Evolutionary conservation across 2,797 vertebrate species (phyloP), one percentile per base, ranked within the genome.

Genomic region (Eulemur albifrons): DNA sequence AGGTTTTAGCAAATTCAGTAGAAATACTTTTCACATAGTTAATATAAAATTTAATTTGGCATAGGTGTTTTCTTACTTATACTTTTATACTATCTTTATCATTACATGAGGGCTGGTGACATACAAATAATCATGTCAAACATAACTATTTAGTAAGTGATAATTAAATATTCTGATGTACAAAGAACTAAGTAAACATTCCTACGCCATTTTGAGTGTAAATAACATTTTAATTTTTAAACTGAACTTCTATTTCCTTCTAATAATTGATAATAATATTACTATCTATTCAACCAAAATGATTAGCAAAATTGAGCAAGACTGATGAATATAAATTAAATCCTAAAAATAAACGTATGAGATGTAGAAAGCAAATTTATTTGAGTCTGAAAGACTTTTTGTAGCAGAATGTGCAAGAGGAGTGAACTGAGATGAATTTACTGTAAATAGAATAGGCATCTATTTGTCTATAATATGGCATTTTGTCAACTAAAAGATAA

Each of bases 281-380:
- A 92, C 20, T 52, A 2, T 69, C 84, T 76, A 86, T 61, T 86
- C 61, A 77, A 81, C 77, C 52, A 65, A 84, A 90, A 84, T 8
- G 7, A 76, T 72, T 90, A 75, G 43, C 86, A 94, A 96, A 93
- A 93, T 59, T 81, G 23, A 70, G 23, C 25, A 89, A 93, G 25
- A 79, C 38, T 81, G 45, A 9, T 70, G 7, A 85, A 70, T 85
- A 88, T 61, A 77, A 85, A 86, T 45, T 57, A 69, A 93, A 52
- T 11, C 20, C 27, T 81, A 85, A 93, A 92, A 95, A 81, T 72
- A 84, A 88, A 81, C 76, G 7, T 65, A 67, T 35, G 80, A 43
- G 59, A 67, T 85, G 5, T 70, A 43, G 43, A 89, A 88, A 70
- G 32, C 23, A 96, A 81, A 79, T 84, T 88, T 69, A 88, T 57